A percentile compares a stretch with the other conserved stretches of the same genome.
Evolutionary conservation across 2,113 vertebrate genomes (phyloP).

Genomic region (Pycnonotus jocosus): DNA sequence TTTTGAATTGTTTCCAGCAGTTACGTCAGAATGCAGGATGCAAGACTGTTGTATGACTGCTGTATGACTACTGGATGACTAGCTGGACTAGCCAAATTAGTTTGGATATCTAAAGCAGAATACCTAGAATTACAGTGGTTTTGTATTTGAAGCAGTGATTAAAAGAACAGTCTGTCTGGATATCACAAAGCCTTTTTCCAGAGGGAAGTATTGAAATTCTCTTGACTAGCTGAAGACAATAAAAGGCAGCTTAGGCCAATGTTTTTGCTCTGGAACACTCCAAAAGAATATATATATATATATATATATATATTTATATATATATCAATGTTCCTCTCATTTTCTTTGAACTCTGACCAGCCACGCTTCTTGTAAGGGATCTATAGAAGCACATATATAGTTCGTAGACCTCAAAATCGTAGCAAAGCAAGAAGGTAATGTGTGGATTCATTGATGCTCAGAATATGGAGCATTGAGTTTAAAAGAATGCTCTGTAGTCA

Average conservation of each 20-base stretch:
- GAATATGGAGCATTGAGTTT: background rate
- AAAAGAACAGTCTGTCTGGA: background rate
- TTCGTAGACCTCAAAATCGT: background rate
- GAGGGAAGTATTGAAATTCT: background rate
- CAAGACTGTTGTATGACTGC: background rate
- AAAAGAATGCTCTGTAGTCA: background rate
- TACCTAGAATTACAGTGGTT: background rate
- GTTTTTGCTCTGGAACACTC: background rate
- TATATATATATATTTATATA: background rate
- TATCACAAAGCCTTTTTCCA: background rate
- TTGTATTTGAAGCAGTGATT: background rate
- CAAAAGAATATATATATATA: background rate
- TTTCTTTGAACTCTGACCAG: background rate
- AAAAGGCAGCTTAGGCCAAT: background rate
- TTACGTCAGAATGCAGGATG: background rate
- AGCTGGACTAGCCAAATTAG: background rate
- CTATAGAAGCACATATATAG: background rate
- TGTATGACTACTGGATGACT: background rate
- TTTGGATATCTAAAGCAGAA: background rate
- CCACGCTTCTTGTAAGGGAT: background rate
- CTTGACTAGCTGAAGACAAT: background rate
- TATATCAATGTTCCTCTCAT: background rate
- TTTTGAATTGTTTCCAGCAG: conserved; percentile 18
- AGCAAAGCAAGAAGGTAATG: background rate
- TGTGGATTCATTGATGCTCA: background rate